Conservation (phyloP, 2,113 vertebrate genomes). For the Lipotes vexillifer region DNA sequence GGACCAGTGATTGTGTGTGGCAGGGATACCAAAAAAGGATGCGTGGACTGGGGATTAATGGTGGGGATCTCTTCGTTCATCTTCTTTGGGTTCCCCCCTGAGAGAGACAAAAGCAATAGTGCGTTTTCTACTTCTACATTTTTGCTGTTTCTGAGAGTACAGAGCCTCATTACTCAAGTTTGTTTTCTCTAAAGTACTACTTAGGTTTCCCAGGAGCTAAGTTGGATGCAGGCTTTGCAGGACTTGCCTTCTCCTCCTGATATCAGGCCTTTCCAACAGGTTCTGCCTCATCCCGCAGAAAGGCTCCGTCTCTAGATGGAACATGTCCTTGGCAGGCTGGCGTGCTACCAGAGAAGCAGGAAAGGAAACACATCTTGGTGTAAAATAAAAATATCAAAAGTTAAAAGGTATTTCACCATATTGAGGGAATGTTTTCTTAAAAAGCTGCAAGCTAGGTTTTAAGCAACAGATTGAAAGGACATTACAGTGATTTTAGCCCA, state of each 20-base stretch:
- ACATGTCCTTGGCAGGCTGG: neutral
- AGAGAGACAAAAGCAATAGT: neutral
- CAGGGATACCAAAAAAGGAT: neutral
- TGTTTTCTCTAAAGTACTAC: neutral
- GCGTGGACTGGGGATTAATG: neutral
- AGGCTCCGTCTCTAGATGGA: neutral
- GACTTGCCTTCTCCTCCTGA: neutral
- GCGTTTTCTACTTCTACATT: neutral
- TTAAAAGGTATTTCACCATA: neutral
- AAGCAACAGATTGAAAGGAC: neutral
- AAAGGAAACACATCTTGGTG: neutral
- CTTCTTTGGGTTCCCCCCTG: neutral
- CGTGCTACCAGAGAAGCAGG: neutral
- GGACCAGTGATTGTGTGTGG: neutral
- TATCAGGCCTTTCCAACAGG: neutral
- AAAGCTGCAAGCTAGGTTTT: neutral
- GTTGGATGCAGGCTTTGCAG: neutral
- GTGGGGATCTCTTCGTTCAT: neutral
- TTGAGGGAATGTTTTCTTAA: neutral
- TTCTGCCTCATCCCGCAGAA: neutral
- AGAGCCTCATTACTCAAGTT: neutral
- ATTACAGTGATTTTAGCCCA: neutral
- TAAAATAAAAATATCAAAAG: neutral
- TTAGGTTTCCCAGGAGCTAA: neutral
- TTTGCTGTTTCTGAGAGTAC: neutral